Percentiles rank a stretch among this genome's conserved stretches.
phyloP scores from a whole-genome alignment of 2,888 invertebrate genomes.

The Standfussiana lucernea region DNA sequence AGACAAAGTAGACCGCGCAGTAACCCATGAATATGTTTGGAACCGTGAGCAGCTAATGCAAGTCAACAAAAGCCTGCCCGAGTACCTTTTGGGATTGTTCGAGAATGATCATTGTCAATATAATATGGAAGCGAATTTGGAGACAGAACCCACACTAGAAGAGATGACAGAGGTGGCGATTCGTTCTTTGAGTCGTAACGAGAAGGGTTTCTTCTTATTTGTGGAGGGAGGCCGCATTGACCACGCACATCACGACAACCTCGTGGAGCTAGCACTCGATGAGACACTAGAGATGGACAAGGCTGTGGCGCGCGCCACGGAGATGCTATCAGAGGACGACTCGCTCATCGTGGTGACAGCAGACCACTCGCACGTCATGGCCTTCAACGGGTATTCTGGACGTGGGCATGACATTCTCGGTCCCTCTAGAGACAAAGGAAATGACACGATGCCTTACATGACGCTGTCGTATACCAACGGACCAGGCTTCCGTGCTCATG shows the following conservation, averaged over 20 bases:
- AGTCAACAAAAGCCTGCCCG: constrained; percentile 86
- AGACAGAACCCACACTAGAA: constrained; percentile 91
- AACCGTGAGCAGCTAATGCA: constrained; percentile 90
- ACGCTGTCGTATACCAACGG: constrained; percentile 92
- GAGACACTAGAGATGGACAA: constrained; percentile 92
- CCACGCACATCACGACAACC: constrained; percentile 91
- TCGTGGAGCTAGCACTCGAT: constrained; percentile 90
- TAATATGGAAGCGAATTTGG: constrained; percentile 88
- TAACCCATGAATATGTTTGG: constrained; percentile 88
- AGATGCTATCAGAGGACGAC: constrained; percentile 88
- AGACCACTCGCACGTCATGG: constrained; percentile 94
- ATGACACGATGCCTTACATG: constrained; percentile 81
- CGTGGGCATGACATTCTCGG: constrained; percentile 82
- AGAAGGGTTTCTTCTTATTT: constrained; percentile 93
- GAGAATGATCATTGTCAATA: constrained; percentile 91
- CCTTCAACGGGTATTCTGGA: constrained; percentile 92
- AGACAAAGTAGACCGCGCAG: constrained; percentile 80
- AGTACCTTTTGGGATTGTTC: constrained; percentile 92
- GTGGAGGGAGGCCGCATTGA: constrained; percentile 93
- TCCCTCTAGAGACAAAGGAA: constrained; percentile 32
- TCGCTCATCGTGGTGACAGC: constrained; percentile 94
- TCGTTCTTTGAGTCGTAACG: constrained; percentile 91
- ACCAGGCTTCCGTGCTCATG: constrained; percentile 67
- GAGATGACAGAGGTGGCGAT: constrained; percentile 91
- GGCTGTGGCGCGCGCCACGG: constrained; percentile 87